Evolutionary conservation across 2,113 vertebrate genomes (phyloP).

Genomic region (Aspidoscelis tigris): DNA sequence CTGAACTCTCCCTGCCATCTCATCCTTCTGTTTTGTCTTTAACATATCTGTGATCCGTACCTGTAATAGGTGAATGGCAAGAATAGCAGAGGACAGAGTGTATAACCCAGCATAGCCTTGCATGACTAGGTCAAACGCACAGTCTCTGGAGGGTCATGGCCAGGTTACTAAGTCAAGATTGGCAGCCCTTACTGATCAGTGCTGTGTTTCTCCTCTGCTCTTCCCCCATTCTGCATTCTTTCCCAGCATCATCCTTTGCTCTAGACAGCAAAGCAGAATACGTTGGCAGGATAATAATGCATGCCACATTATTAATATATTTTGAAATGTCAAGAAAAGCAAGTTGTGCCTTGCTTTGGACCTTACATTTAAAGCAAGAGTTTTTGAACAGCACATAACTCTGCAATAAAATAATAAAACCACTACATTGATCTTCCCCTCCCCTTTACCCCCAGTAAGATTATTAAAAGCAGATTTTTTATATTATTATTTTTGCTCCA

Average conservation of each 20-base stretch:
- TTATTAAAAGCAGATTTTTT: constrained; percentile 79
- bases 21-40: constrained; percentile 54
- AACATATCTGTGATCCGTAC: constrained; percentile 67
- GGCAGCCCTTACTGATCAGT: constrained; percentile 62
- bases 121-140: constrained; percentile 77
- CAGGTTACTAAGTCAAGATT: constrained; percentile 81
- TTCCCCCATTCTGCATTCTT: constrained; percentile 51
- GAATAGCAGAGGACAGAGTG: constrained; percentile 69
- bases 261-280: neutral
- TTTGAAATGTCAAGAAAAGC: constrained; percentile 34
- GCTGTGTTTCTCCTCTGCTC: constrained; percentile 68
- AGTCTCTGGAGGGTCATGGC: constrained; percentile 77
- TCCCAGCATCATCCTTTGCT: constrained; percentile 50
- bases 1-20: constrained; percentile 48
- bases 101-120: constrained; percentile 68
- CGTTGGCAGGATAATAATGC: neutral
- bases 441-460: constrained; percentile 51
- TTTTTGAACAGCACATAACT: constrained; percentile 69
- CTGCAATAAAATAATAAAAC: constrained; percentile 68
- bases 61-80: constrained; percentile 75
- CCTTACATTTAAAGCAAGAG: constrained; percentile 60
- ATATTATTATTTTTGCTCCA: constrained; percentile 45
- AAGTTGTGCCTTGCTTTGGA: constrained; percentile 62
- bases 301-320: constrained; percentile 45
- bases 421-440: constrained; percentile 63